Percentiles rank a stretch among this genome's conserved stretches.
phyloP scores from a whole-genome alignment of 2,797 vertebrate genomes.

The Cyclopterus lumpus region DNA sequence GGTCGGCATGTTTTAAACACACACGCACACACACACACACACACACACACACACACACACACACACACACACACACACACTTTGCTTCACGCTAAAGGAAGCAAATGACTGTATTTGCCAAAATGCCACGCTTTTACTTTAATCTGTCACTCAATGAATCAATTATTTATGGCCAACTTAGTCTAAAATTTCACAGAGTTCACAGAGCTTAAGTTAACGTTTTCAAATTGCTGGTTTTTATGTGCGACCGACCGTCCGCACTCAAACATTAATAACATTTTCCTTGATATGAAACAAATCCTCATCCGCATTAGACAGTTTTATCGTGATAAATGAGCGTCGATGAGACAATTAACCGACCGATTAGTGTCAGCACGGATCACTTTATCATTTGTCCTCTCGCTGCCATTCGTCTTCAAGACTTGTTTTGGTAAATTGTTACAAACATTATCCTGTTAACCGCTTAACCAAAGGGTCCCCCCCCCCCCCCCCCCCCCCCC shows the following conservation, averaged over 20 bases:
- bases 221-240: neutral
- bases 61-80: too few relatives aligned
- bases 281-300: neutral
- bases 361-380: neutral
- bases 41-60: too few relatives aligned
- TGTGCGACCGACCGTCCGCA: neutral
- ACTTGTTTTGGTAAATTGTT: constrained; percentile 3
- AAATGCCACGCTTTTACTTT: neutral
- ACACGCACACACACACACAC: too few relatives aligned
- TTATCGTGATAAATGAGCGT: neutral
- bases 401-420: neutral
- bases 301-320: neutral
- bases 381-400: neutral
- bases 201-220: neutral
- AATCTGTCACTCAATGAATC: neutral
- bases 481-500: neutral
- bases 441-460: constrained; percentile 5
- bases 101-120: neutral
- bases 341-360: constrained; percentile 3
- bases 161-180: neutral
- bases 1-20: neutral
- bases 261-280: neutral
- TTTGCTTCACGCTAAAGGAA: too few relatives aligned
- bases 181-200: neutral
- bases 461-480: neutral